A percentile compares a stretch with the other conserved stretches of the same genome.
These are phyloP conservation scores for Drosophila paulistorum DNA, from an alignment of 1,140 invertebrate genomes.

Conservation along the genomic window DNA sequence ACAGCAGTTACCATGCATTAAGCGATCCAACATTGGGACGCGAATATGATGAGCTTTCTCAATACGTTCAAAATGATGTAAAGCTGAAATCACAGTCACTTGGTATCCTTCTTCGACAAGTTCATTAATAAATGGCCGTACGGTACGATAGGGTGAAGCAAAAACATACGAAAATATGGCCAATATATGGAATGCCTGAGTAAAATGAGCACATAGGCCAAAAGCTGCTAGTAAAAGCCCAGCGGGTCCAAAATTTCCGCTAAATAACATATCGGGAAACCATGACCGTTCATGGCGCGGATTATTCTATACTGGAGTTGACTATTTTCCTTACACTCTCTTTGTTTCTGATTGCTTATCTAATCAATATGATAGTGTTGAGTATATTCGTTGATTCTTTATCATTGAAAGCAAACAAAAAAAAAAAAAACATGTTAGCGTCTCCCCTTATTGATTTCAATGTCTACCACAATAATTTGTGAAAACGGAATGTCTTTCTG, in stretches of 20 bases:
- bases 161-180: constrained; percentile 54
- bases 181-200: constrained; percentile 51
- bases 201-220: constrained; percentile 13
- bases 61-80: constrained; percentile 26
- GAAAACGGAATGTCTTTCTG: too few relatives aligned
- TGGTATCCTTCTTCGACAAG: constrained; percentile 50
- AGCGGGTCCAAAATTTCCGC: constrained; percentile 13
- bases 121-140: constrained; percentile 38
- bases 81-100: constrained; percentile 51
- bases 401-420: too few relatives aligned
- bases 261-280: constrained; percentile 25
- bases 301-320: constrained; percentile 23
- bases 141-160: constrained; percentile 35
- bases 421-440: too few relatives aligned
- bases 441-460: too few relatives aligned
- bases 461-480: too few relatives aligned
- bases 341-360: too few relatives aligned
- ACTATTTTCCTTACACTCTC: background rate
- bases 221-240: constrained; percentile 22
- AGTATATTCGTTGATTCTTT: too few relatives aligned
- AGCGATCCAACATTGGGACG: constrained; percentile 30
- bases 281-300: constrained; percentile 44
- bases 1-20: constrained; percentile 31
- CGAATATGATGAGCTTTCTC: constrained; percentile 57
- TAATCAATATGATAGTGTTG: background rate